A percentile compares a stretch with the other conserved stretches of the same genome.
These are phyloP conservation scores for Drosophila sp. DNA, from an alignment of 1,140 invertebrate genomes.

Conservation along the genomic window DNA sequence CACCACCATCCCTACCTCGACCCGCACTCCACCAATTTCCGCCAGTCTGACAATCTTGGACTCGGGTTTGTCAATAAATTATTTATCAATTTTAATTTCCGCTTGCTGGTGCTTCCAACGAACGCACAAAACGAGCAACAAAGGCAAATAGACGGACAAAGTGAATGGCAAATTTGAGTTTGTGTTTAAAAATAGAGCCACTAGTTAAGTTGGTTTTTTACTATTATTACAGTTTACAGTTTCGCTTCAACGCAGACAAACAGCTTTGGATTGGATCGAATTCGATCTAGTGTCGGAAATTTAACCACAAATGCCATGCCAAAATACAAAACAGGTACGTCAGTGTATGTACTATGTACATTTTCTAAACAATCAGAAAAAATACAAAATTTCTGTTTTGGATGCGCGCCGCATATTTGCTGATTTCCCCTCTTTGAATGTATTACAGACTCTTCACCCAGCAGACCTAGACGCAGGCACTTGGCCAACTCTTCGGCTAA, in stretches of 20 bases:
- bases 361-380: neutral
- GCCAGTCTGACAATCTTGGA: neutral
- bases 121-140: slow-evolving; percentile 21
- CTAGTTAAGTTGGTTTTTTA: slow-evolving; percentile 7
- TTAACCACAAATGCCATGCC: slow-evolving; percentile 36
- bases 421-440: no score
- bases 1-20: neutral
- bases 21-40: neutral
- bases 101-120: slow-evolving; percentile 28
- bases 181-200: slow-evolving; percentile 32
- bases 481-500: slow-evolving; percentile 21
- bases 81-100: slow-evolving; percentile 71
- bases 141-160: slow-evolving; percentile 37
- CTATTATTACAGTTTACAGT: slow-evolving; percentile 15
- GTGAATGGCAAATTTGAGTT: slow-evolving; percentile 48
- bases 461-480: neutral
- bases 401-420: slow-evolving; percentile 12
- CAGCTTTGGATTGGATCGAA: neutral
- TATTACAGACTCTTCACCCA: slow-evolving; percentile 12
- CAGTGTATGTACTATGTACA: neutral
- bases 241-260: neutral
- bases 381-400: slow-evolving; percentile 23
- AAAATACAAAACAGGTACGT: slow-evolving; percentile 39
- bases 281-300: slow-evolving; percentile 33
- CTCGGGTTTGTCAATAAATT: slow-evolving; percentile 56